Evolutionary conservation across 2,113 vertebrate genomes (phyloP).

Genomic region (Elephas maximus): DNA sequence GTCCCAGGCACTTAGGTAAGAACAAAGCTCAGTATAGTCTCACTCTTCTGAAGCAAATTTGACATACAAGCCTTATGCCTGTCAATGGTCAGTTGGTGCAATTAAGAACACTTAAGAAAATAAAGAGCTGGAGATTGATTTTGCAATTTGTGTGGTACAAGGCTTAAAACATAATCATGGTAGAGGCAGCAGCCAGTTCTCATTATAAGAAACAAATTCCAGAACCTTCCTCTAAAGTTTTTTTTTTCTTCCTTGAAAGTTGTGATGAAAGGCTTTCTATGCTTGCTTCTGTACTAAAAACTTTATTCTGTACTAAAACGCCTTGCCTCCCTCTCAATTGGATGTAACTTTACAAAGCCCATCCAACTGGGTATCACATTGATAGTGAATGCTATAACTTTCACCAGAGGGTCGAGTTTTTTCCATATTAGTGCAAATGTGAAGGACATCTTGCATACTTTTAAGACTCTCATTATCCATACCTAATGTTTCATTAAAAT

Average conservation of each 20-base stretch:
- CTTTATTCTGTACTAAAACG: not conserved
- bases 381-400: not conserved
- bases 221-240: constrained; percentile 2
- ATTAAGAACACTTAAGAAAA: constrained; percentile 47
- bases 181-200: constrained; percentile 3
- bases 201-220: constrained; percentile 42
- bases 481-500: constrained; percentile 33
- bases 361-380: constrained; percentile 7
- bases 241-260: not conserved
- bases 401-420: not conserved
- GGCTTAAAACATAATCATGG: not conserved
- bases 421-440: constrained; percentile 27
- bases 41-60: constrained; percentile 5
- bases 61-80: not conserved
- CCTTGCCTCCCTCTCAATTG: not conserved
- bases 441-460: constrained; percentile 18
- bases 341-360: not conserved
- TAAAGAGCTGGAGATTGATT: not conserved
- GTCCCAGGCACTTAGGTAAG: constrained; percentile 9
- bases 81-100: not conserved
- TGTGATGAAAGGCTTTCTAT: not conserved
- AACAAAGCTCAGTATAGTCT: constrained; percentile 40
- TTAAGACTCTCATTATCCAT: not conserved
- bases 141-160: not conserved
- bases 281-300: not conserved